Base-by-base conservation (phyloP, 2,113 vertebrate genomes). In the Ramphastos sulfuratus region DNA sequence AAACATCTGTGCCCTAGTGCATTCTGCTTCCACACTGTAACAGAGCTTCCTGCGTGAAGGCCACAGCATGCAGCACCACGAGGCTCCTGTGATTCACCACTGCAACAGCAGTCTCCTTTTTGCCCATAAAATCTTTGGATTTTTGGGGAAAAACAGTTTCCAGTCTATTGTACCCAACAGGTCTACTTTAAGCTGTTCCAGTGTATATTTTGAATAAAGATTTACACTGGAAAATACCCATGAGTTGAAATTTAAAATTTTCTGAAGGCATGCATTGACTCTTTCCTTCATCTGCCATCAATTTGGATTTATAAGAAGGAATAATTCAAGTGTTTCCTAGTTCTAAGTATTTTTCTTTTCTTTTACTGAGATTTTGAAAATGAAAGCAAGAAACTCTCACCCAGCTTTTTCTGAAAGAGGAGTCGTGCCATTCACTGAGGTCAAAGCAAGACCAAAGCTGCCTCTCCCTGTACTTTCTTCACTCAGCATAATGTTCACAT, bases 1-100 rank as follows among this genome's bases (percentile, higher is more conserved):
- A 37, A 25, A 30, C 82, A 71, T 33, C 55, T 39, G 14, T 33
- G 76, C 46, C 0, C 0, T 0, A 6, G n/a, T 19, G 13, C 37
- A 2, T 6, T 54, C 3, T 2, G 42, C 48, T 54, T 75, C 79
- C 61, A 6, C 3, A 42, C 33, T 8, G 33, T 39, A 79, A 46
- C 1, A 10, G 78, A 89, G 50, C 59, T 76, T 50, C 87, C 76
- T 46, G 37, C 1, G 2, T 18, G 69, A 79, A 93, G 67, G 39
- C 67, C 75, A 83, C 1, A 15, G 54, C 71, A 30, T 2, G 2
- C n/a, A 54, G 71, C 10, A 27, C 19, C 77, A 69, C 0, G 0
- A 92, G 85, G 55, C 39, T 30, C 52, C 13, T 23, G 33, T 37
- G 63, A 71, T 39, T 84, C 70, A 44, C 35, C 37, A 46, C 24